Conservation (phyloP, 2,113 vertebrate species). For the Trogon melanurus region DNA sequence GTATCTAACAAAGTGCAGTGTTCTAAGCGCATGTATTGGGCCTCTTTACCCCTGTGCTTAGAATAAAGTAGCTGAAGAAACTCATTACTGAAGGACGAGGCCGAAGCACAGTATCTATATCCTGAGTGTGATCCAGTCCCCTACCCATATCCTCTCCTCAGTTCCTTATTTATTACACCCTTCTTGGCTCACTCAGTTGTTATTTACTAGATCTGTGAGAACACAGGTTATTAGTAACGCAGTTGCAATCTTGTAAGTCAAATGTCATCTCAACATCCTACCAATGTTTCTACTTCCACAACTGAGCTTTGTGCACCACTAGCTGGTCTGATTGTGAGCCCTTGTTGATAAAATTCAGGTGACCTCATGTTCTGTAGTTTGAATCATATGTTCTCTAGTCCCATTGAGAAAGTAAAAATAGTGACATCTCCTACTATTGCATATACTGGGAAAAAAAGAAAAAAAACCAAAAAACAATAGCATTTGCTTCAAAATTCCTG, state of each 20-base stretch:
- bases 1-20: not conserved
- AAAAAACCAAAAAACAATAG: not conserved
- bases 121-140: not conserved
- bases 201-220: not conserved
- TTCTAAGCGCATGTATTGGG: not conserved
- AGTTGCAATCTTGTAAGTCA: not conserved
- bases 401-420: not conserved
- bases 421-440: not conserved
- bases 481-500: not conserved
- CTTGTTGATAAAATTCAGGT: not conserved
- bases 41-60: not conserved
- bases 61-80: not conserved
- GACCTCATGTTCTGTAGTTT: not conserved
- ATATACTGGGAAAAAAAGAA: not conserved
- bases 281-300: not conserved
- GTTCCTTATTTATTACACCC: not conserved
- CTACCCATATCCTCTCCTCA: rapidly evolving
- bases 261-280: not conserved
- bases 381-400: not conserved
- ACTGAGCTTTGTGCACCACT: not conserved
- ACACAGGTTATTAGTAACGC: not conserved
- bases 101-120: not conserved
- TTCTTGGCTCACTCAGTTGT: not conserved
- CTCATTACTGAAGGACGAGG: not conserved
- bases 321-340: not conserved